Evolutionary conservation across 2,888 invertebrate species (phyloP), one percentile per base, ranked within the genome.

Genomic region (Spisula solida): DNA sequence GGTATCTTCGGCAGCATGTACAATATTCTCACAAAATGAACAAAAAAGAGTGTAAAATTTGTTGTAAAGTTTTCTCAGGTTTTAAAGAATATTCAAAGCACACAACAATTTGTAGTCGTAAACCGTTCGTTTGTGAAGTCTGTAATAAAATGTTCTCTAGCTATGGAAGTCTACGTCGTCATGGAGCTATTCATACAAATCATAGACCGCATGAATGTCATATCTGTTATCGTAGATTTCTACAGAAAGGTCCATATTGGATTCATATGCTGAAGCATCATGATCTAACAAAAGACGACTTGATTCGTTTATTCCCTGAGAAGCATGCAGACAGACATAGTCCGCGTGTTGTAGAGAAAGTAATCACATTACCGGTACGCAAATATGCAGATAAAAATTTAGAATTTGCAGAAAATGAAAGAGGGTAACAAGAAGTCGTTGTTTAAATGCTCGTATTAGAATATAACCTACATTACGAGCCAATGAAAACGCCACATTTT

Each of bases 181-280:
- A 90, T 34, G 25, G 81, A n/a, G 80, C 84, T 60, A 88, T 81
- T 20, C 90, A 90, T 81, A 78, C 70, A 18, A 86, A 79, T 34
- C 60, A 41, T 4, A 86, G 85, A 81, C 60, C 86, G 0, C 88
- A 88, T 70, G 47, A 60, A 48, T 88, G 90, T 48, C 83, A 88
- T n/a, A 79, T 90, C 4, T 90, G 90, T 70, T 70, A 78, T 18
- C 88, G 88, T 29, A 82, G 82, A 18, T 90, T 90, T 82, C 81
- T 90, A 80, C 90, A 90, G 87, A 90, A 90, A 78, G 78, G 81
- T n/a, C 86, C 88, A 10, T 90, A 82, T 80, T 90, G 90, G 90
- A 60, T 88, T 6, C 90, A 90, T 31, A 90, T 90, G 88, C 88
- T 88, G n/a, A 90, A 90, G 79, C 85, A 90, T 87, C 90, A 90